phyloP scores from a whole-genome alignment of 1,140 invertebrate species.

The Halesus radiatus region DNA sequence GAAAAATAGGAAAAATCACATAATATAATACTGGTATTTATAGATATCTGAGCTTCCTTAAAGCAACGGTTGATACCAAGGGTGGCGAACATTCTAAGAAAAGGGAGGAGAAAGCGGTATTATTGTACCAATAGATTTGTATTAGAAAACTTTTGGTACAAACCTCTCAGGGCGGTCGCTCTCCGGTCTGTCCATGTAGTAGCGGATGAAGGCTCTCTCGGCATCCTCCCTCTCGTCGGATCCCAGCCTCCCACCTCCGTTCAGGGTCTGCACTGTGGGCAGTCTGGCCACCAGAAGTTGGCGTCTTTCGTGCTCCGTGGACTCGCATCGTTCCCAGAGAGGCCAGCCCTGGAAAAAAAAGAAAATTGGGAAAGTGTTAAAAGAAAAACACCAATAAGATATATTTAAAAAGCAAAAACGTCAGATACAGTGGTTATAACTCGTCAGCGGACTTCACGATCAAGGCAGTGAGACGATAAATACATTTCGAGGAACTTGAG shows the following conservation, averaged over 20 bases:
- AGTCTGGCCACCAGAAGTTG: slow-evolving; percentile 89
- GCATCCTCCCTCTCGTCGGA: slow-evolving; percentile 90
- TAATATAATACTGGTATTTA: no score
- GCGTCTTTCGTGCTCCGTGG: slow-evolving; percentile 88
- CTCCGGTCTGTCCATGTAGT: slow-evolving; percentile 90
- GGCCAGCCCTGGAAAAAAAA: slow-evolving; percentile 72
- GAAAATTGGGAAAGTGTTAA: not conserved
- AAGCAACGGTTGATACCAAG: no score
- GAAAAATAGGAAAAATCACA: no score
- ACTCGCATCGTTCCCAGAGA: slow-evolving; percentile 80
- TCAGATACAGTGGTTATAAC: not conserved
- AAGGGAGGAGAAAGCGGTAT: no score
- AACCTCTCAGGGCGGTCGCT: slow-evolving; percentile 82
- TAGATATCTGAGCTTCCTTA: no score
- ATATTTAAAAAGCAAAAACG: not conserved
- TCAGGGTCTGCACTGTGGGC: slow-evolving; percentile 87
- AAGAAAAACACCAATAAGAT: not conserved
- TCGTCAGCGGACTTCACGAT: not conserved
- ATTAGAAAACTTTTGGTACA: slow-evolving; percentile 5
- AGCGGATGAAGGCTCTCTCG: slow-evolving; percentile 93
- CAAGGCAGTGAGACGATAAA: no score
- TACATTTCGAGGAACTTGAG: no score
- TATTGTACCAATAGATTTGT: no score
- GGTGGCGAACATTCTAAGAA: no score
- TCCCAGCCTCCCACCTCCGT: slow-evolving; percentile 88